Evolutionary conservation across 2,797 vertebrate genomes (phyloP).

Genomic region (Hoplostethus atlanticus): DNA sequence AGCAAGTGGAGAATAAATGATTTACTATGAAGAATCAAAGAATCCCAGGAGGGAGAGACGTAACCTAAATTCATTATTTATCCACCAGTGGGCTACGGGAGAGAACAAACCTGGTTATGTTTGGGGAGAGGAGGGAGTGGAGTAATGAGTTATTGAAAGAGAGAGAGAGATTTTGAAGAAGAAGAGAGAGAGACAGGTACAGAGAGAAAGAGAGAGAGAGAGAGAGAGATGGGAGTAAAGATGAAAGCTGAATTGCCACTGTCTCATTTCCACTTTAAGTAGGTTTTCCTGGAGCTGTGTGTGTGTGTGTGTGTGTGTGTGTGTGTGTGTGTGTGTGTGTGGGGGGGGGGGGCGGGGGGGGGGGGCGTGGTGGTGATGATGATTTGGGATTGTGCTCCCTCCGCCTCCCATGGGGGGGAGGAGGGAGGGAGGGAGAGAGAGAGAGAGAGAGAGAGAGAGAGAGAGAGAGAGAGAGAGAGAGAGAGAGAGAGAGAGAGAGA

Average conservation of each 20-base stretch:
- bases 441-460: constrained; percentile 22
- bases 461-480: constrained; percentile 21
- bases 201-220: neutral
- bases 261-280: constrained; percentile 62
- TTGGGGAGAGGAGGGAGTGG: constrained; percentile 55
- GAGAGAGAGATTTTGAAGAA: neutral
- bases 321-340: constrained; percentile 38
- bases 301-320: constrained; percentile 30
- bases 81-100: constrained; percentile 29
- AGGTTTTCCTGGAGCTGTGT: constrained; percentile 44
- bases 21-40: constrained; percentile 50
- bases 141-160: constrained; percentile 47
- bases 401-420: constrained; percentile 42
- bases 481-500: constrained; percentile 11
- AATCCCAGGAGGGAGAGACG: constrained; percentile 48
- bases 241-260: constrained; percentile 51
- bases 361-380: constrained; percentile 42
- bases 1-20: constrained; percentile 18
- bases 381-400: constrained; percentile 60
- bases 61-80: constrained; percentile 82
- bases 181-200: neutral
- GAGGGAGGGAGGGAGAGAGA: constrained; percentile 15
- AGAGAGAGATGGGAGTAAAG: constrained; percentile 32
- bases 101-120: constrained; percentile 55
- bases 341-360: constrained; percentile 29